Percentiles rank a stretch among this genome's conserved stretches.
These are phyloP conservation scores for Gallinago nigripennis DNA, from an alignment of 2,797 vertebrate genomes.

Conservation along the genomic window DNA sequence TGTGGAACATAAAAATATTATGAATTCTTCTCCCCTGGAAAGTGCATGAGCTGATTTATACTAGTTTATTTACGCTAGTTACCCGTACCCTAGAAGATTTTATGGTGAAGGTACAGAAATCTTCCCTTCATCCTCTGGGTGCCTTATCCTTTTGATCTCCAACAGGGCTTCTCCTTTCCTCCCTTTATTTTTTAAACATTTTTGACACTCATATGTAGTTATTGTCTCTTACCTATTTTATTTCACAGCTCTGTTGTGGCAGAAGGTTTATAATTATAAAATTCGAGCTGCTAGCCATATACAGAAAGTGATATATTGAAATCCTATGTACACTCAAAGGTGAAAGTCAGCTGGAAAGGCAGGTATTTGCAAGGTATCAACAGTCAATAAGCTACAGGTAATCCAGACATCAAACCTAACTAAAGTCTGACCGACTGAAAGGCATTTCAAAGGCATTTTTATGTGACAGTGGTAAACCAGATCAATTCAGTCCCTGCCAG, in stretches of 20 bases:
- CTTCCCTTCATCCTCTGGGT: background rate
- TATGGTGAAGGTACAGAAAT: background rate
- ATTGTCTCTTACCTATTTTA: background rate
- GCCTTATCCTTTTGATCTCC: background rate
- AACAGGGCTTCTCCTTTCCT: background rate
- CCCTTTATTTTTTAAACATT: background rate
- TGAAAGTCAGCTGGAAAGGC: background rate
- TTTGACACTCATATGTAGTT: background rate
- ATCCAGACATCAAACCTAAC: background rate
- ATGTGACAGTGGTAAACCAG: background rate
- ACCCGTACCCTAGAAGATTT: background rate
- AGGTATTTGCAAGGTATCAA: background rate
- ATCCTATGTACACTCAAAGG: background rate
- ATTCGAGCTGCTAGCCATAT: background rate
- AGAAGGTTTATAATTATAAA: background rate
- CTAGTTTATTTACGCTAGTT: background rate
- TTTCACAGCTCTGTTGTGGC: background rate
- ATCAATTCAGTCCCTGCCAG: background rate
- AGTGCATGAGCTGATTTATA: background rate
- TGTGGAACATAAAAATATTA: background rate
- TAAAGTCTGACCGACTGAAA: background rate
- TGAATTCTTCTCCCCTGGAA: background rate
- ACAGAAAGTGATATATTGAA: background rate
- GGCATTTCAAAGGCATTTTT: background rate
- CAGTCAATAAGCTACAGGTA: background rate